These are phyloP conservation scores for Meteorus sp. DNA, from an alignment of 1,140 invertebrate species.

Conservation along the genomic window DNA sequence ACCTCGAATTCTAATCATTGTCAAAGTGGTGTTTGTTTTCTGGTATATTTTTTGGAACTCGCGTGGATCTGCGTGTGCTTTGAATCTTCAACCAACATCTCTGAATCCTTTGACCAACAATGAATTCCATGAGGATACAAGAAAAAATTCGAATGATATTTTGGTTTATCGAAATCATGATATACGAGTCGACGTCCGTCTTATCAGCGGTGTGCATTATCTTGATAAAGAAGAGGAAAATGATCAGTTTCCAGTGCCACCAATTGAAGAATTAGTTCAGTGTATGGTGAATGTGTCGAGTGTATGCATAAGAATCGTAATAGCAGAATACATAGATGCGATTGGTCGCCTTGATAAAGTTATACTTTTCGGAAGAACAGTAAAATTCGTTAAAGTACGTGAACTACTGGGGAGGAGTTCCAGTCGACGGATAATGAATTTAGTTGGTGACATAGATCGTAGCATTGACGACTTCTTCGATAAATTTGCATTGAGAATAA, in stretches of 20 bases:
- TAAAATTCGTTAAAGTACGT: slow-evolving; percentile 58
- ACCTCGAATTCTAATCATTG: too few relatives aligned
- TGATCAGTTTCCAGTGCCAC: slow-evolving; percentile 48
- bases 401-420: slow-evolving; percentile 4
- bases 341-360: slow-evolving; percentile 58
- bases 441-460: slow-evolving; percentile 55
- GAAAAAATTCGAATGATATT: too few relatives aligned
- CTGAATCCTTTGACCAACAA: too few relatives aligned
- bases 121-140: too few relatives aligned
- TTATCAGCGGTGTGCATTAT: slow-evolving; percentile 37
- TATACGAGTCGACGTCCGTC: slow-evolving; percentile 43
- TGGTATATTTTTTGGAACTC: too few relatives aligned
- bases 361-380: slow-evolving; percentile 56
- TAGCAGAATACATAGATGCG: slow-evolving; percentile 57
- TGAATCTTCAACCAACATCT: too few relatives aligned
- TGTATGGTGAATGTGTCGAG: slow-evolving; percentile 57
- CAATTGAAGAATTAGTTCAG: slow-evolving; percentile 43
- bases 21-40: too few relatives aligned
- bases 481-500: slow-evolving; percentile 57
- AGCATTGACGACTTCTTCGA: slow-evolving; percentile 62
- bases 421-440: slow-evolving; percentile 32
- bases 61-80: too few relatives aligned
- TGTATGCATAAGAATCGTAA: slow-evolving; percentile 58
- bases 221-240: slow-evolving; percentile 28
- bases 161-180: slow-evolving; percentile 48